Percentiles rank a stretch among this genome's conserved stretches.
Evolutionary conservation across 2,113 vertebrate genomes (phyloP).

Genomic region (Athene noctua): DNA sequence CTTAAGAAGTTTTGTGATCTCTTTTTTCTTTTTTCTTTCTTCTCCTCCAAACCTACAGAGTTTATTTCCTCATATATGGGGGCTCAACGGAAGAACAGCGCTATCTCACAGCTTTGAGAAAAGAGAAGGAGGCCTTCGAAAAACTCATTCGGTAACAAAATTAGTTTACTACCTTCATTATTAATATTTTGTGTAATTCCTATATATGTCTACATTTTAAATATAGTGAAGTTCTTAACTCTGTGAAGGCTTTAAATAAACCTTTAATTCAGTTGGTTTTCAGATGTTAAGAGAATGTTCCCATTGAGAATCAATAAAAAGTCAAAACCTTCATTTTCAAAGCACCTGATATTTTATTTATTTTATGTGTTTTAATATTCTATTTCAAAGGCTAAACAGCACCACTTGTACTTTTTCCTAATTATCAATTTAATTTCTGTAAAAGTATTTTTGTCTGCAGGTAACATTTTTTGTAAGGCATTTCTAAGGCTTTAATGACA

Average conservation of each 20-base stretch:
- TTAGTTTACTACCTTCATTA: not conserved
- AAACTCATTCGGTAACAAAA: conserved; percentile 89
- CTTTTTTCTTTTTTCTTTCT: not conserved
- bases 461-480: not conserved
- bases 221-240: not conserved
- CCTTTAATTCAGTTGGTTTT: not conserved
- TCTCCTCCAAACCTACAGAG: conserved; percentile 70
- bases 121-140: conserved; percentile 96
- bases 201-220: not conserved
- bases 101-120: conserved; percentile 90
- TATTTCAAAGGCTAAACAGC: not conserved
- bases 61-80: conserved; percentile 97
- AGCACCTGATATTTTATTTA: not conserved
- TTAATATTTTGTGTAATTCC: not conserved
- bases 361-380: not conserved
- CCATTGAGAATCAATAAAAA: not conserved
- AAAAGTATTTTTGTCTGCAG: not conserved
- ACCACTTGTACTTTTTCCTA: not conserved
- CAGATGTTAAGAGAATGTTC: not conserved
- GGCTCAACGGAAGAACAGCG: conserved; percentile 95
- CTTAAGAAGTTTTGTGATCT: not conserved
- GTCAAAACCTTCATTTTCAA: not conserved
- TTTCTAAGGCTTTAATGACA: not conserved
- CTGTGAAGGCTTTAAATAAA: not conserved
- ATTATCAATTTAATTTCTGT: not conserved